phyloP scores from a whole-genome alignment of 2,113 vertebrate species.

The Oostethus manadensis region DNA sequence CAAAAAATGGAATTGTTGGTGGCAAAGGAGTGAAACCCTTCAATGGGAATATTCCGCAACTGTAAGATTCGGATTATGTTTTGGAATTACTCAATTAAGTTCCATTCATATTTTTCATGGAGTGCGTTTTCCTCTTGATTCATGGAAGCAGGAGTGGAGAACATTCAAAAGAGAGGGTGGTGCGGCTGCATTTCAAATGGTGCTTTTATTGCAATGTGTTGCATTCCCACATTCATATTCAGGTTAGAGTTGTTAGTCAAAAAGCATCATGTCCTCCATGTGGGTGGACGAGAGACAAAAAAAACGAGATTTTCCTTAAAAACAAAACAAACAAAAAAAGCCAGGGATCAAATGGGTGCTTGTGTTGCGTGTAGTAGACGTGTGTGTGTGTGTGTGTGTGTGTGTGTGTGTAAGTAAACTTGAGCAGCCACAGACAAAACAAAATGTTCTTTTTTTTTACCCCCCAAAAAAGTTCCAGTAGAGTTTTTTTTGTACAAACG shows the following conservation, averaged over 20 bases:
- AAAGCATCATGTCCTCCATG: conserved; percentile 66
- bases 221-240: conserved; percentile 78
- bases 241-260: conserved; percentile 81
- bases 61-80: no score
- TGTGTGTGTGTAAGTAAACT: conserved; percentile 56
- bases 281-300: conserved; percentile 33
- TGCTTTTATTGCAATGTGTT: conserved; percentile 83
- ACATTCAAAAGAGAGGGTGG: neutral
- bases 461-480: conserved; percentile 70
- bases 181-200: conserved; percentile 68
- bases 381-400: conserved; percentile 46
- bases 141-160: neutral
- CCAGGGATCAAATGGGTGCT: conserved; percentile 61
- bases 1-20: no score
- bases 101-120: no score
- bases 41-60: no score
- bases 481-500: conserved; percentile 47
- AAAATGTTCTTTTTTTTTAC: conserved; percentile 15
- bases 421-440: conserved; percentile 70
- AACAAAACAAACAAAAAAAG: no score
- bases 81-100: no score
- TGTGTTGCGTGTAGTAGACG: conserved; percentile 66
- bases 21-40: no score
- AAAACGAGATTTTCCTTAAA: conserved; percentile 2
- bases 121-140: no score